Percentiles rank a stretch among this genome's conserved stretches.
These are phyloP conservation scores for Aptenodytes patagonicus DNA, from an alignment of 2,113 vertebrate species.

Conservation along the genomic window DNA sequence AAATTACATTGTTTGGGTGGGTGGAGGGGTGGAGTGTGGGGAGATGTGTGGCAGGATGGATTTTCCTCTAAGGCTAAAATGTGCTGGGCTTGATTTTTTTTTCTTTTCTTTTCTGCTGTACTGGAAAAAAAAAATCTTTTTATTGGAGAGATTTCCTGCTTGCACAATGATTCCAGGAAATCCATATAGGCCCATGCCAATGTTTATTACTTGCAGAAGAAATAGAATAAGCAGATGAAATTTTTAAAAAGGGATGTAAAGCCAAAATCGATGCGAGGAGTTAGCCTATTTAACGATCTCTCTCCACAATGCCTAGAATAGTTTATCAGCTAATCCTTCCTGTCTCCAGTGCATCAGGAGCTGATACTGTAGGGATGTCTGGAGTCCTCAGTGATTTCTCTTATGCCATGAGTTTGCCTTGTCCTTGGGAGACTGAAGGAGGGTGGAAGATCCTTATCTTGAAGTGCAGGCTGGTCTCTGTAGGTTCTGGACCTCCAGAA, in stretches of 20 bases:
- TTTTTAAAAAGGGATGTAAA: background rate
- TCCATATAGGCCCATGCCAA: constrained; percentile 26
- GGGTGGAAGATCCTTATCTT: background rate
- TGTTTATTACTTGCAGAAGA: constrained; percentile 65
- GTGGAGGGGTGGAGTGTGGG: background rate
- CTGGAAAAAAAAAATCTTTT: constrained; percentile 46
- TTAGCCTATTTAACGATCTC: background rate
- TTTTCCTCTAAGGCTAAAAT: constrained; percentile 4
- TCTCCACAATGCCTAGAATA: background rate
- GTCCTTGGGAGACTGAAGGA: background rate
- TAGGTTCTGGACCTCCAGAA: background rate
- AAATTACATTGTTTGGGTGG: background rate
- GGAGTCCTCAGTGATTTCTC: background rate
- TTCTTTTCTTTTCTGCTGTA: background rate
- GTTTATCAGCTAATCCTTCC: constrained; percentile 1
- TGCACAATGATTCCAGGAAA: constrained; percentile 71
- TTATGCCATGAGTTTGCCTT: background rate
- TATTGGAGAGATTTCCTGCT: constrained; percentile 64
- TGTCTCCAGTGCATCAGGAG: background rate
- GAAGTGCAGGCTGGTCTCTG: background rate
- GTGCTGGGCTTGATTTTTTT: background rate
- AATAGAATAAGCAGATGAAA: constrained; percentile 41
- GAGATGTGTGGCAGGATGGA: background rate
- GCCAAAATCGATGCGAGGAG: background rate
- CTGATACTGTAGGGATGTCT: background rate